Evolutionary conservation across 2,113 vertebrate genomes (phyloP), one percentile per base, ranked within the genome.

Genomic region (Propithecus coquereli): DNA sequence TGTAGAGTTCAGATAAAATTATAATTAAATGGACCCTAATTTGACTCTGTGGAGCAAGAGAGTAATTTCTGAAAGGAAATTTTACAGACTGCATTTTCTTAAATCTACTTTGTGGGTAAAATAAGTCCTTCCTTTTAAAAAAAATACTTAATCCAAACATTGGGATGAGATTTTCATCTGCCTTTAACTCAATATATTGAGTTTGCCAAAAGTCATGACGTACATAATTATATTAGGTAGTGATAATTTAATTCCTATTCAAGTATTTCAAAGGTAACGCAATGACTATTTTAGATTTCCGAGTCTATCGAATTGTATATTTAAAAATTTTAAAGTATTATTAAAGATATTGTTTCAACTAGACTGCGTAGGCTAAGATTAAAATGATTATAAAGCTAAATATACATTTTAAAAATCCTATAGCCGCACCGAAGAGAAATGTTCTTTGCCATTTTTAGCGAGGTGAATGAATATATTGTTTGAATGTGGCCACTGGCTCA

Each of bases 1-100:
- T 96, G 95, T 93, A 98, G 97, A 98, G 97, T 97, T 98, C 98
- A 98, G 97, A 98, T 84, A 92, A 88, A 95, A 97, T 96, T 97
- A 97, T 95, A 97, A 97, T 96, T 97, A 98, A 97, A 97, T 73
- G 95, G 97, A 96, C 94, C 73, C 65, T 66, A 87, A 91, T 96
- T 77, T 97, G 97, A 95, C 90, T 94, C 9, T 7, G 94, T 37
- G 54, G 86, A 91, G 73, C 74, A 95, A 0, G 25, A 94, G 54
- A 47, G 30, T 6, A 70, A 79, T 34, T 97, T 98, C 65, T 89
- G 87, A 94, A 96, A 96, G 83, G 43, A 95, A 98, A 95, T 88
- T 94, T 96, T 92, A 59, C 43, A 85, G 80, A 96, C 84, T 76
- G 32, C 50, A 63, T 87, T 85, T 93, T 65, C 43, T 84, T 85